phyloP scores from a whole-genome alignment of 2,888 invertebrate genomes.

The Lysandra bellargus region DNA sequence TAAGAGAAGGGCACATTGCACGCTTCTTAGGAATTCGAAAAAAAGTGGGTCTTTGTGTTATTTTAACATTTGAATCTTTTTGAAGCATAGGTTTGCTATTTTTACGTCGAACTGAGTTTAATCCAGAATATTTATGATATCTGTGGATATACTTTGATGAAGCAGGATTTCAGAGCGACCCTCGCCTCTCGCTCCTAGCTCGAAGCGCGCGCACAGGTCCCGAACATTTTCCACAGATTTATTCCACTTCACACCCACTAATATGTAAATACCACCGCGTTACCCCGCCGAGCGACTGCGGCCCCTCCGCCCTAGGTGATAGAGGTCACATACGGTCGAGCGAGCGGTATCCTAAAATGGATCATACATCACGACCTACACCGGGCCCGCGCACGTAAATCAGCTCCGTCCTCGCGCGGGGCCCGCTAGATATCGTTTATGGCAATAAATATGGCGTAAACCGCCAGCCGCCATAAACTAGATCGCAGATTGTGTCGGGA shows the following conservation, averaged over 20 bases:
- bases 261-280: constrained; percentile 32
- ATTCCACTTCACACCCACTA: constrained; percentile 32
- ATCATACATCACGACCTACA: constrained; percentile 68
- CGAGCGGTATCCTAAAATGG: constrained; percentile 51
- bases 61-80: no score
- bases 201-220: background rate
- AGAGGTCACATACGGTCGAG: constrained; percentile 21
- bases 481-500: constrained; percentile 13
- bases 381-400: constrained; percentile 38
- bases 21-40: no score
- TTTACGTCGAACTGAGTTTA: no score
- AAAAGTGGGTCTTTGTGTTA: no score
- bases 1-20: no score
- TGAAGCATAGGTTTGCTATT: no score
- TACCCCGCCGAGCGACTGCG: background rate
- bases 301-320: background rate
- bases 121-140: no score
- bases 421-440: constrained; percentile 60
- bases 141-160: no score
- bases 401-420: constrained; percentile 43
- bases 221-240: constrained; percentile 28
- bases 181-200: background rate
- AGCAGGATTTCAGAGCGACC: no score
- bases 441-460: constrained; percentile 35
- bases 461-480: constrained; percentile 15